Conservation (phyloP, 2,888 invertebrate species). For the Andrena chrysosceles region DNA sequence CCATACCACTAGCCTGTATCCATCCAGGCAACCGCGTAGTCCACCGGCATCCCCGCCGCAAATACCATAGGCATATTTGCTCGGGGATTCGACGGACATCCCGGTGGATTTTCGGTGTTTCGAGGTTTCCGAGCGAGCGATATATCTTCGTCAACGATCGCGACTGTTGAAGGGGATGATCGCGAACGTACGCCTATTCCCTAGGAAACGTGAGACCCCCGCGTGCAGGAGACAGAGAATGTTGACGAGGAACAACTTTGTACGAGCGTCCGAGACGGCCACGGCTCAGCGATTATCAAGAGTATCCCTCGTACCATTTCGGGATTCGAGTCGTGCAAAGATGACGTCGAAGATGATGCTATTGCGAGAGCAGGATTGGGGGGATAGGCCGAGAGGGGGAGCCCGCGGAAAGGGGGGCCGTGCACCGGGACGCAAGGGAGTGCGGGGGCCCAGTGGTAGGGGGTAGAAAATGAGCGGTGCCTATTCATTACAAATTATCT, state of each 20-base stretch:
- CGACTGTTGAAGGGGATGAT: not conserved
- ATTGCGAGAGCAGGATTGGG: slow-evolving; percentile 45
- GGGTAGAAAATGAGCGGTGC: slow-evolving; percentile 80
- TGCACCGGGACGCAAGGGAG: slow-evolving; percentile 17
- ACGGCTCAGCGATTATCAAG: slow-evolving; percentile 36
- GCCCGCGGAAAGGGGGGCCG: slow-evolving; percentile 43
- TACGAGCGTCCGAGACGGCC: slow-evolving; percentile 8
- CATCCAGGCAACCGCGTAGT: not conserved
- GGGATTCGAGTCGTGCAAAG: slow-evolving; percentile 32
- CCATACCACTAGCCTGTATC: not conserved
- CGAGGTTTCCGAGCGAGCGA: slow-evolving; percentile 17
- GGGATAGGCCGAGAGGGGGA: slow-evolving; percentile 25
- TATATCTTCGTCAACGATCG: slow-evolving; percentile 35
- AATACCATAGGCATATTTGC: slow-evolving; percentile 44
- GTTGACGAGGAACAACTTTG: not conserved
- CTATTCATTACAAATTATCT: slow-evolving; percentile 88
- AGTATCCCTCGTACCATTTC: slow-evolving; percentile 14
- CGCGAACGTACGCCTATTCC: not conserved
- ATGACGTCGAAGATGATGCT: slow-evolving; percentile 43
- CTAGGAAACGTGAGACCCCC: too few relatives aligned
- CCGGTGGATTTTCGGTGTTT: slow-evolving; percentile 13
- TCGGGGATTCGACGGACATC: not conserved
- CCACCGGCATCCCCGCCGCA: slow-evolving; percentile 3
- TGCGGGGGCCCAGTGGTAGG: slow-evolving; percentile 39
- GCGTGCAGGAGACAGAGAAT: too few relatives aligned